Evolutionary conservation across 2,888 invertebrate species (phyloP), one percentile per base, ranked within the genome.

Genomic region (Patella caerulea): DNA sequence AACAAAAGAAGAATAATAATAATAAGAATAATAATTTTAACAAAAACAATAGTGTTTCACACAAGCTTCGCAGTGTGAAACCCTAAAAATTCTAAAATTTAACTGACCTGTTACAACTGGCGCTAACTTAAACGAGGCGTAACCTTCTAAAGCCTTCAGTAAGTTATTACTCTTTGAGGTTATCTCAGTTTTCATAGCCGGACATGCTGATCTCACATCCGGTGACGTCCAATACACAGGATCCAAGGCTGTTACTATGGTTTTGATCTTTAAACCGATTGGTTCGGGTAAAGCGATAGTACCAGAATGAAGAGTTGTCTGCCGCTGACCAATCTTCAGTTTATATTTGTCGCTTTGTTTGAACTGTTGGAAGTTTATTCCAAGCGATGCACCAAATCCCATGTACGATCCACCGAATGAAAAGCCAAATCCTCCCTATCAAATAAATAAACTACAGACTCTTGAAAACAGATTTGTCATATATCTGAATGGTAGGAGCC

Each of bases 331-430:
- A 52, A 81, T 78, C 34, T 76, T 73, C 45, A 65, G 71, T n/a
- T 45, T 73, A 56, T 29, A 79, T 65, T 53, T 24, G 34, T 76
- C 78, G 45, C 77, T 72, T 52, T 70, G 52, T 65, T 75, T 71
- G 75, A 79, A 80, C 52, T 72, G 65, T 17, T 77, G 69, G 45
- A 79, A 76, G 74, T 81, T 55, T 15, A 81, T 78, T 14, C 72
- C 75, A 2, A 81, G 75, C 0, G 81, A 81, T 2, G 75, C 81
- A 0, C 81, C 79, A 19, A 59, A 79, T 11, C 81, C 81, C 79
- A 81, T 79, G 74, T 81, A 81, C 11, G 79, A 79, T 19, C 81
- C 81, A 2, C 81, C 81, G 19, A 78, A 71, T 2, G 72, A 69
- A 5, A 81, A 71, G 15, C 75, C 81, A 1, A 53, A 72, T 3